These are phyloP conservation scores for Iselma pallidipennis DNA, from an alignment of 2,888 invertebrate genomes.

Conservation along the genomic window DNA sequence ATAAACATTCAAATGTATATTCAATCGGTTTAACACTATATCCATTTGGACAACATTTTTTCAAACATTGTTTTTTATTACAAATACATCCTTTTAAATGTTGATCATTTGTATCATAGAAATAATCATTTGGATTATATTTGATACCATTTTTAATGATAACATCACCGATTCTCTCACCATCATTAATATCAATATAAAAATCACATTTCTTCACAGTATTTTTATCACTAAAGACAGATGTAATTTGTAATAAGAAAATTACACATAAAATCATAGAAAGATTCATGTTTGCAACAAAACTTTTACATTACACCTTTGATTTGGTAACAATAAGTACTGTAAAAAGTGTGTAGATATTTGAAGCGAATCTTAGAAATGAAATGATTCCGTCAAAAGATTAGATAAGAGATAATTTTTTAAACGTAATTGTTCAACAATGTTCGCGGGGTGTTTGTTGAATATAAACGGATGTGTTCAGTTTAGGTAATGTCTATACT, in stretches of 20 bases:
- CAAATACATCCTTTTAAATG: conserved; percentile 26
- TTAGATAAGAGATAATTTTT: not conserved
- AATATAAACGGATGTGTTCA: no score
- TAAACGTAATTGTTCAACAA: not conserved
- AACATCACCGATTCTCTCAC: not conserved
- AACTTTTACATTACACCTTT: no score
- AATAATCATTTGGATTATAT: conserved; percentile 13
- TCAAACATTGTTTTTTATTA: conserved; percentile 29
- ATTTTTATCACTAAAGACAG: not conserved
- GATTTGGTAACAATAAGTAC: no score
- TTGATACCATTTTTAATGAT: conserved; percentile 11
- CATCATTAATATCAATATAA: not conserved
- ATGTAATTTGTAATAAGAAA: not conserved
- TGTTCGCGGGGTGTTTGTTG: not conserved
- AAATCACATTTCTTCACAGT: not conserved
- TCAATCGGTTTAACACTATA: not conserved
- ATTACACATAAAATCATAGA: not conserved
- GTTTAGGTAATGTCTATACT: no score
- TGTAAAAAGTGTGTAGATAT: no score
- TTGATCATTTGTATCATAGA: not conserved
- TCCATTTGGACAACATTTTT: conserved; percentile 32
- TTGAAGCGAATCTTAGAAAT: no score
- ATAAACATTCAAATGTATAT: not conserved
- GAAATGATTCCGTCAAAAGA: not conserved
- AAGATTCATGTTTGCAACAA: not conserved